Evolutionary conservation across 2,888 invertebrate species (phyloP).

Genomic region (Meteorus colon): DNA sequence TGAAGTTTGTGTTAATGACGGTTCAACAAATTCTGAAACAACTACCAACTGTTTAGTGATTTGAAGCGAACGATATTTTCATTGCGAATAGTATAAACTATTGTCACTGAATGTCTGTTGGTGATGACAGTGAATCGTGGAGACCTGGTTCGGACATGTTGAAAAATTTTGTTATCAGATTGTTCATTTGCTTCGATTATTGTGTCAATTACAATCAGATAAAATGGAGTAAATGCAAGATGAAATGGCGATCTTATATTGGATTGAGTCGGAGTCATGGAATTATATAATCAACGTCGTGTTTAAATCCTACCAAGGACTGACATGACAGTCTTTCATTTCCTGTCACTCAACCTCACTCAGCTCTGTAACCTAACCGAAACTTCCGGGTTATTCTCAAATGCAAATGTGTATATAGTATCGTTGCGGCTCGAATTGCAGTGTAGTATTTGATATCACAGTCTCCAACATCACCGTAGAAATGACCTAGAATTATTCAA

Average conservation of each 20-base stretch:
- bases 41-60: background rate
- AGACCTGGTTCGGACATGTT: background rate
- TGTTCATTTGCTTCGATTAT: background rate
- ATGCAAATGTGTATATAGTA: background rate
- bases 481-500: background rate
- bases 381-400: conserved; percentile 5
- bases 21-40: background rate
- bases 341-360: background rate
- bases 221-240: background rate
- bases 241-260: background rate
- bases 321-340: background rate
- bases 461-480: background rate
- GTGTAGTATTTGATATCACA: background rate
- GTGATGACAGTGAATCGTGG: background rate
- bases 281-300: background rate
- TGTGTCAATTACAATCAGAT: conserved; percentile 9
- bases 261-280: background rate
- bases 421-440: background rate
- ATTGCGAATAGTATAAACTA: background rate
- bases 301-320: background rate
- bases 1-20: background rate
- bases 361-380: background rate
- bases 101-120: background rate
- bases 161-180: background rate
- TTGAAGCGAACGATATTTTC: background rate